Conservation (phyloP, 2,888 invertebrate genomes). For the Apodemia duryi region DNA sequence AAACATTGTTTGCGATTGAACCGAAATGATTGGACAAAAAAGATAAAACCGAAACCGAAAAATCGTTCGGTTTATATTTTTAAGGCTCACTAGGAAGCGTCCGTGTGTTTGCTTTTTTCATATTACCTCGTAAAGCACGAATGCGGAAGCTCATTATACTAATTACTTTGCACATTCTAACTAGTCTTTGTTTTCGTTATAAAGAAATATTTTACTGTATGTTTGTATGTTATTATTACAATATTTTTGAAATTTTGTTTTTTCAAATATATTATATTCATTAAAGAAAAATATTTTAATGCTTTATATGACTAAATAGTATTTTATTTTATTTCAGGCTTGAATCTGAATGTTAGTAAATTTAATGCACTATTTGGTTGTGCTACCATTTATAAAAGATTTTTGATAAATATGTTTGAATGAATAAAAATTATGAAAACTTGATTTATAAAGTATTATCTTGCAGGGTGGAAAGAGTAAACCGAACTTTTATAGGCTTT, state of each 20-base stretch:
- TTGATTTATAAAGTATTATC: too few relatives aligned
- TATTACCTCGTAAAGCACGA: not conserved
- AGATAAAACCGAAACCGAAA: not conserved
- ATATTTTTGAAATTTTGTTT: not conserved
- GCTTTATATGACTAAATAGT: not conserved
- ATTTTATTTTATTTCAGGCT: not conserved
- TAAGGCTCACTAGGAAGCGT: not conserved
- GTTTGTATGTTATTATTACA: not conserved
- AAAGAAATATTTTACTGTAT: not conserved
- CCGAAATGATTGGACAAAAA: too few relatives aligned
- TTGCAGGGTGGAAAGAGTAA: too few relatives aligned
- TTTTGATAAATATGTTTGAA: too few relatives aligned
- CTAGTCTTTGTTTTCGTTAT: constrained; percentile 1
- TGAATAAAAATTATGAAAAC: too few relatives aligned
- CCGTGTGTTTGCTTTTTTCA: not conserved
- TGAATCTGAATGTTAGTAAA: not conserved
- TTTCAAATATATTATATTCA: not conserved
- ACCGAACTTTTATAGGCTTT: too few relatives aligned
- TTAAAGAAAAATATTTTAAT: not conserved
- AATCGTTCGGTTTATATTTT: not conserved
- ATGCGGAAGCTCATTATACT: not conserved
- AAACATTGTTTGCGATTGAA: too few relatives aligned
- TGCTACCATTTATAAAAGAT: too few relatives aligned
- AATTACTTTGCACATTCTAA: not conserved
- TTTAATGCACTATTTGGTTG: not conserved